Conservation (phyloP, 2,797 vertebrate species). For the Lepus townsendii region DNA sequence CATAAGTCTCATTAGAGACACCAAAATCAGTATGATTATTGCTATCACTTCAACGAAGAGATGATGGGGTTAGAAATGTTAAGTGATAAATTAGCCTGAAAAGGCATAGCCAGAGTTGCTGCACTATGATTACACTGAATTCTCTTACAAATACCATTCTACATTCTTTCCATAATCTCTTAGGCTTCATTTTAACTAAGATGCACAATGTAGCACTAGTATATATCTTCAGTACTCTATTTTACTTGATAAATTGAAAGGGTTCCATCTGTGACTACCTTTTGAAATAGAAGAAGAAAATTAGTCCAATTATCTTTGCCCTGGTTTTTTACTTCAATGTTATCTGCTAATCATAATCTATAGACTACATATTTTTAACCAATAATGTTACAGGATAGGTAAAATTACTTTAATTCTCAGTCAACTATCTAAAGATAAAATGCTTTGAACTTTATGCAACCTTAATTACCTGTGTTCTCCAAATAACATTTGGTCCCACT, state of each 20-base stretch:
- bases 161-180: neutral
- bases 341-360: neutral
- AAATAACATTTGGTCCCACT: slow-evolving; percentile 37
- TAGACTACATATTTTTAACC: slow-evolving; percentile 56
- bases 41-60: slow-evolving; percentile 1
- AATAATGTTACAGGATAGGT: neutral
- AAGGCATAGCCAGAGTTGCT: neutral
- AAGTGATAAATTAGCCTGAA: neutral
- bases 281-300: slow-evolving; percentile 43
- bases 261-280: neutral
- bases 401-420: slow-evolving; percentile 47
- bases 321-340: slow-evolving; percentile 27
- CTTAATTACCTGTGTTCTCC: slow-evolving; percentile 10
- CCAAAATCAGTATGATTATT: neutral
- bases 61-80: neutral
- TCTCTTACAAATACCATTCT: neutral
- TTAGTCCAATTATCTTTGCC: slow-evolving; percentile 54
- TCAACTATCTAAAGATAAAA: slow-evolving; percentile 59
- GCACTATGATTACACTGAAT: neutral
- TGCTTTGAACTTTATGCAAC: slow-evolving; percentile 24
- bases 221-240: neutral
- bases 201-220: neutral
- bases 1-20: neutral
- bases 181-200: neutral
- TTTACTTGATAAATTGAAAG: slow-evolving; percentile 9